Evolutionary conservation across 2,888 invertebrate genomes (phyloP).

Genomic region (Cantharis rufa): DNA sequence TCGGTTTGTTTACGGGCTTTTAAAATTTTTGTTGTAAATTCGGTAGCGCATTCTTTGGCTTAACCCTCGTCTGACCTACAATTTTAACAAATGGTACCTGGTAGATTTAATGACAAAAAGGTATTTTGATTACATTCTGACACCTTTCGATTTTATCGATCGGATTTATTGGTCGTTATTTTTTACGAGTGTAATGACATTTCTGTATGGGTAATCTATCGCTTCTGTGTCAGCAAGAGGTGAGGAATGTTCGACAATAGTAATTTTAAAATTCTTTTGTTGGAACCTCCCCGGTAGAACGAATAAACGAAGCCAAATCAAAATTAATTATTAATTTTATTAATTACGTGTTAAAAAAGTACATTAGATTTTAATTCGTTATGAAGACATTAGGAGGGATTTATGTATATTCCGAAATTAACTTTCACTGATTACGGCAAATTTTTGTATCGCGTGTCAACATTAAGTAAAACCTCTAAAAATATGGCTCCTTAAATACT

Average conservation of each 20-base stretch:
- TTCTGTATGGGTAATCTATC: not conserved
- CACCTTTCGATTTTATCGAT: not conserved
- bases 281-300: not conserved
- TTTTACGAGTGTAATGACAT: not conserved
- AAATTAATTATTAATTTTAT: not conserved
- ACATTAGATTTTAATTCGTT: not conserved
- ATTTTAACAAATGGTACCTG: not conserved
- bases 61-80: not conserved
- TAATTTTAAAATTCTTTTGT: not conserved
- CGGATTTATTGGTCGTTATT: not conserved
- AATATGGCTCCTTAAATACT: not conserved
- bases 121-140: not conserved
- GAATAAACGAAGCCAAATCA: not conserved
- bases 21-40: not conserved
- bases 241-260: not conserved
- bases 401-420: not conserved
- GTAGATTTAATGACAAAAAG: not conserved
- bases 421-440: not conserved
- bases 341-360: not conserved
- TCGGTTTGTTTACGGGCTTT: not conserved
- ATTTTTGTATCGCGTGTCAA: not conserved
- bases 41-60: not conserved
- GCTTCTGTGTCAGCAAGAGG: not conserved
- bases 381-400: not conserved
- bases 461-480: not conserved